Evolutionary conservation across 2,888 invertebrate species (phyloP).

Genomic region (Drosophila mimetica): DNA sequence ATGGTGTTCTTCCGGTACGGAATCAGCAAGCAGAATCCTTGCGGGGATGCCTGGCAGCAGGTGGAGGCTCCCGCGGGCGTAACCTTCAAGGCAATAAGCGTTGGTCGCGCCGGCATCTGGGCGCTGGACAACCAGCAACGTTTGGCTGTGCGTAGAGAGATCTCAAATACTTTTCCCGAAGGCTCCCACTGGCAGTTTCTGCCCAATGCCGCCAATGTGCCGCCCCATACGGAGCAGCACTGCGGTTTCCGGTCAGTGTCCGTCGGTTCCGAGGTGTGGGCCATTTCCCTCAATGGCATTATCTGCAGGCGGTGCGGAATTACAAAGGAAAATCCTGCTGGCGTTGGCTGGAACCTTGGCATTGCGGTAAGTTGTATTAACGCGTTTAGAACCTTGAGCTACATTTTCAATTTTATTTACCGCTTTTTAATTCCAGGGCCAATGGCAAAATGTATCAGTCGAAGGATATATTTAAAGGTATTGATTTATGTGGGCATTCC

Average conservation of each 20-base stretch:
- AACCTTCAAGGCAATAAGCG: conserved; percentile 90
- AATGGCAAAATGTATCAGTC: conserved; percentile 85
- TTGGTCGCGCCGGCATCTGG: conserved; percentile 91
- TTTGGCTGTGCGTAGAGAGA: conserved; percentile 91
- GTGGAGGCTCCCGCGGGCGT: conserved; percentile 90
- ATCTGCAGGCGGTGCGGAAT: conserved; percentile 91
- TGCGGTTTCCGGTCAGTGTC: conserved; percentile 89
- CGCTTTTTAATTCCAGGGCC: conserved; percentile 84
- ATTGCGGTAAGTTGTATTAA: conserved; percentile 83
- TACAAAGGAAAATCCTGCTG: conserved; percentile 89
- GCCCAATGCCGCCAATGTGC: conserved; percentile 86
- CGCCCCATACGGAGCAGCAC: conserved; percentile 85
- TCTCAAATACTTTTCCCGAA: conserved; percentile 90
- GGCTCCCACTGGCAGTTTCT: conserved; percentile 94
- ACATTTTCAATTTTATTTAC: not conserved
- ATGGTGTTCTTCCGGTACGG: conserved; percentile 92
- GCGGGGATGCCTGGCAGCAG: conserved; percentile 89
- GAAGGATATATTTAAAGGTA: conserved; percentile 71
- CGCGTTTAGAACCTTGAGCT: not conserved
- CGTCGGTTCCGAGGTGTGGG: conserved; percentile 91
- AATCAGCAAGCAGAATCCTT: conserved; percentile 88
- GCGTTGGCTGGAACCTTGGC: conserved; percentile 91
- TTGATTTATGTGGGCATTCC: conserved; percentile 24
- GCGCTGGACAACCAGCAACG: conserved; percentile 90
- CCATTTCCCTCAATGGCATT: conserved; percentile 89